A percentile compares a stretch with the other conserved stretches of the same genome.
These are phyloP conservation scores for Allacma fusca DNA, from an alignment of 2,888 invertebrate genomes.

Conservation along the genomic window DNA sequence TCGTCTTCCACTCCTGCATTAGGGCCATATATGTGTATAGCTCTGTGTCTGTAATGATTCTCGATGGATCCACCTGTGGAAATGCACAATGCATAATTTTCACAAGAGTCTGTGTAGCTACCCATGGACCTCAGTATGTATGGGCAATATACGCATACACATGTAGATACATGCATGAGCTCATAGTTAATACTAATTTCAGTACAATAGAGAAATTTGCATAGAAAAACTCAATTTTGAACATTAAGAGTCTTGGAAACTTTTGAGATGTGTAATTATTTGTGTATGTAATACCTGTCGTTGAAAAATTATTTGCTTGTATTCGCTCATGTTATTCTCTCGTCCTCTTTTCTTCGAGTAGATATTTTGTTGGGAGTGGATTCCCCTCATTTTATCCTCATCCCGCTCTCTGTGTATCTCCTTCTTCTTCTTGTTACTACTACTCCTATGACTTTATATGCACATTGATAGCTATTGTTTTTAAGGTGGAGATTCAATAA, in stretches of 20 bases:
- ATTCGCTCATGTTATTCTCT: conserved; percentile 16
- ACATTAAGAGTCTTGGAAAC: too few species aligned
- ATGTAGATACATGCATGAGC: background rate
- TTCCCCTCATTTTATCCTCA: background rate
- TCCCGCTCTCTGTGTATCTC: background rate
- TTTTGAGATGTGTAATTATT: too few species aligned
- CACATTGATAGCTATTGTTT: conserved; percentile 2
- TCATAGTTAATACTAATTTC: background rate
- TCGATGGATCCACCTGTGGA: too few species aligned
- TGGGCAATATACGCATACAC: background rate
- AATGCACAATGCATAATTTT: too few species aligned
- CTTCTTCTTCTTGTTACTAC: background rate
- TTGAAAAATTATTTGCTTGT: conserved; percentile 38
- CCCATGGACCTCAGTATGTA: too few species aligned
- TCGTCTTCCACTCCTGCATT: background rate
- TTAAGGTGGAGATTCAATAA: conserved; percentile 38
- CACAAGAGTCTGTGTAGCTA: too few species aligned
- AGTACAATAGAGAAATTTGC: background rate
- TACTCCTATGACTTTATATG: background rate
- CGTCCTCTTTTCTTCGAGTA: background rate
- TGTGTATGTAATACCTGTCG: conserved; percentile 2
- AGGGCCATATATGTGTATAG: too few species aligned
- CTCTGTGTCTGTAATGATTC: too few species aligned
- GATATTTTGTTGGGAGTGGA: background rate
- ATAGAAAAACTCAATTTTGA: background rate